Evolutionary conservation across 2,888 invertebrate species (phyloP).

Genomic region (Campoletis raptor): DNA sequence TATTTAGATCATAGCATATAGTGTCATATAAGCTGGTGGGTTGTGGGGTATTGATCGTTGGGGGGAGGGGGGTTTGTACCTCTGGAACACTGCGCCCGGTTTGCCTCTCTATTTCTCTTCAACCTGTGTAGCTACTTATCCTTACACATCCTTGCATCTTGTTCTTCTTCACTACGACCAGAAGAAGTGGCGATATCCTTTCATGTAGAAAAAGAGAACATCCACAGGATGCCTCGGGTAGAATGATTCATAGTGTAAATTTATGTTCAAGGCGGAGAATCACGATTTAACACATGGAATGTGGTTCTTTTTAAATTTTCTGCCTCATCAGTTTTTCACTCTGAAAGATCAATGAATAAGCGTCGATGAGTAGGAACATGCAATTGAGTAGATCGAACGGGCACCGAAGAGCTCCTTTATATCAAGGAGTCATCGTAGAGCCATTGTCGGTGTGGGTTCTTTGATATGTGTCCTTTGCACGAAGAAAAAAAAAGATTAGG

Average conservation of each 20-base stretch:
- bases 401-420: not conserved
- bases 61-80: conserved; percentile 63
- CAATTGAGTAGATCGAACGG: not conserved
- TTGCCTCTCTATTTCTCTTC: conserved; percentile 78
- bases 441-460: not conserved
- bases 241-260: not conserved
- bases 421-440: not conserved
- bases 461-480: not conserved
- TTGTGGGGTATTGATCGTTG: conserved; percentile 83
- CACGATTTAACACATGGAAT: not conserved
- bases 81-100: conserved; percentile 52
- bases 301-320: not conserved
- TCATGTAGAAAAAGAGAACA: conserved; percentile 25
- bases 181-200: conserved; percentile 44
- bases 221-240: not conserved
- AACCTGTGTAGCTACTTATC: conserved; percentile 80
- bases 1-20: conserved; percentile 75
- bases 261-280: not conserved
- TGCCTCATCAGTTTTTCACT: not conserved
- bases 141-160: conserved; percentile 80
- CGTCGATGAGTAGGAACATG: not conserved
- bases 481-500: not conserved
- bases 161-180: conserved; percentile 70
- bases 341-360: not conserved
- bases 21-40: conserved; percentile 75